Evolutionary conservation across 2,113 vertebrate species (phyloP), one percentile per base, ranked within the genome.

Genomic region (Rhipidura dahli): DNA sequence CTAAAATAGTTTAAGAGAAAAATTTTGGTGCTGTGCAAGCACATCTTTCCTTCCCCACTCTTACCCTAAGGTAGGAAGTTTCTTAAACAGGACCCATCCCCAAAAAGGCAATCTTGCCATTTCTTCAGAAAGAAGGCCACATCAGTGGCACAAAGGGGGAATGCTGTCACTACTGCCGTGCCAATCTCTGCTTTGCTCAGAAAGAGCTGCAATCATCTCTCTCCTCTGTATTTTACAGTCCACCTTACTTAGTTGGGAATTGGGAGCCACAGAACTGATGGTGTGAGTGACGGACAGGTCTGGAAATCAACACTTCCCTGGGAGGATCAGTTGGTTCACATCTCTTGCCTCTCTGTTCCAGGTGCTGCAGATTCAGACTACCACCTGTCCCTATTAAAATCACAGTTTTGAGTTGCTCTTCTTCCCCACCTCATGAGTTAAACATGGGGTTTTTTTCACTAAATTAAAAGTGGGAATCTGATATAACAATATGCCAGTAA

Each of bases 401-500:
- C 79, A 79, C 35, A 35, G 18, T 20, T 84, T 68, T 83, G 10
- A 37, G 24, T 60, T 57, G 47, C 59, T 71, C 35, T 79, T 54
- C 40, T 83, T 92, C 45, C 39, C 54, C 40, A 60, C 63, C 56
- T 90, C 15, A 61, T 35, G 42, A 71, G 30, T 47, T 59, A 71
- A 93, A 69, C 47, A 63, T 0, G 13, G 23, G 49, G 13, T 53
- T 90, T 87, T 83, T 86, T 71, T 21, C n/a, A 15, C 33, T 75
- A 84, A 90, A 92, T 87, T 92, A 44, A 64, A 93, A 92, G 33
- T 37, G 39, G 40, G 44, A 92, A 71, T 87, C 56, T 81, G 61
- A 70, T 82, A 56, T 44, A 97, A 90, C 86, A 93, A 89, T 61
- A 66, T 92, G 72, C 72, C 77, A 84, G 91, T 91, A 94, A 89